Conservation (phyloP, 1,140 invertebrate genomes). For the Schlechtendalia chinensis region DNA sequence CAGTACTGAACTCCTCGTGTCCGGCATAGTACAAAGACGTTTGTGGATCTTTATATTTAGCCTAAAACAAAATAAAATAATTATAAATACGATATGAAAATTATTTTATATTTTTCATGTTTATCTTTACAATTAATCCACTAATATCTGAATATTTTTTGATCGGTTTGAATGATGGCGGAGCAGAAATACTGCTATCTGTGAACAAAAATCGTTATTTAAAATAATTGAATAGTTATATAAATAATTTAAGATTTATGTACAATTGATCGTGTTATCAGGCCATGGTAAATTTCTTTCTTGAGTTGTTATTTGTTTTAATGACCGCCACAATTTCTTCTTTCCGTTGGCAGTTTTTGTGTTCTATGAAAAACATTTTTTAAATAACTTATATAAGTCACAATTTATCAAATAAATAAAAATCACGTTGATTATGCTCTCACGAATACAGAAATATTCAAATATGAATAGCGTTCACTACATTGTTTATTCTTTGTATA, state of each 20-base stretch:
- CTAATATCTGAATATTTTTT: slow-evolving; percentile 94
- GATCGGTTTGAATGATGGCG: slow-evolving; percentile 83
- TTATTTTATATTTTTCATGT: neutral
- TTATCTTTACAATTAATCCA: slow-evolving; percentile 67
- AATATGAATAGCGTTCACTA: too few species aligned
- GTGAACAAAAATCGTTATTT: slow-evolving; percentile 56
- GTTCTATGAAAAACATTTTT: slow-evolving; percentile 2
- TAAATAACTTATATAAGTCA: too few species aligned
- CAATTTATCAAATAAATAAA: too few species aligned
- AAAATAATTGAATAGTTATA: neutral
- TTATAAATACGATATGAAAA: slow-evolving; percentile 35
- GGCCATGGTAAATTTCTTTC: slow-evolving; percentile 71
- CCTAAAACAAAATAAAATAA: slow-evolving; percentile 59
- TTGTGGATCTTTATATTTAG: slow-evolving; percentile 86
- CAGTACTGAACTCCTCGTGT: slow-evolving; percentile 79
- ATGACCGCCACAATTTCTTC: slow-evolving; percentile 72
- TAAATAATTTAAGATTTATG: slow-evolving; percentile 54
- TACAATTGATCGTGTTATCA: slow-evolving; percentile 68
- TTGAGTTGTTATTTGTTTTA: slow-evolving; percentile 75
- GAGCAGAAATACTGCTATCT: slow-evolving; percentile 84
- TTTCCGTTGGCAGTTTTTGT: slow-evolving; percentile 57
- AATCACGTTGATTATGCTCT: too few species aligned
- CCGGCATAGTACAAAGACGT: slow-evolving; percentile 82
- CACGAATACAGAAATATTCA: too few species aligned
- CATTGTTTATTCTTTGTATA: too few species aligned